These are phyloP conservation scores for Enchytraeus crypticus DNA, from an alignment of 2,888 invertebrate genomes.

Conservation along the genomic window DNA sequence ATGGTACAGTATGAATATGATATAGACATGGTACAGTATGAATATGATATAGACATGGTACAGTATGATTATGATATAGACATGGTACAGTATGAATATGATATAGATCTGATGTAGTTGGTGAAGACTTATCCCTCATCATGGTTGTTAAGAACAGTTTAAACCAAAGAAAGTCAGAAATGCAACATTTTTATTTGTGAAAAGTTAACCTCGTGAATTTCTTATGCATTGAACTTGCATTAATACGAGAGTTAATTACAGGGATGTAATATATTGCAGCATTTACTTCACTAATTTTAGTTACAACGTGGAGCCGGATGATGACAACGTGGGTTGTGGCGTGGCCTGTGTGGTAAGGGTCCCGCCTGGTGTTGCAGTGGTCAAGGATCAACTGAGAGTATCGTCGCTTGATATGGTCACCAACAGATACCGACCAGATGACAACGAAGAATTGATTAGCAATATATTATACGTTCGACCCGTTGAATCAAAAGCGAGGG, in stretches of 20 bases:
- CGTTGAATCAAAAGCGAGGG: no score
- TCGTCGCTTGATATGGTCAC: not conserved
- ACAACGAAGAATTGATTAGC: constrained; percentile 2
- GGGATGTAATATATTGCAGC: not conserved
- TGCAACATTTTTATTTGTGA: not conserved
- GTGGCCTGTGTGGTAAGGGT: not conserved
- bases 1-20: no score
- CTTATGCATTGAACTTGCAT: no score
- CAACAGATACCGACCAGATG: not conserved
- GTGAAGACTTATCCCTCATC: no score
- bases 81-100: no score
- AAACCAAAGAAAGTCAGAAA: no score
- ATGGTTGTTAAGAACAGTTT: no score
- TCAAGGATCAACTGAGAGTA: not conserved
- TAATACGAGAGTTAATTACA: not conserved
- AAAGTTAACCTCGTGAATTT: no score
- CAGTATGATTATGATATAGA: no score
- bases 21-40: no score
- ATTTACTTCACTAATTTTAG: not conserved
- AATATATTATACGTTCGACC: not conserved
- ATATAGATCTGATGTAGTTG: no score
- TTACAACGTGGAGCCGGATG: not conserved
- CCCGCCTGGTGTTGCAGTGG: not conserved
- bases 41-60: no score
- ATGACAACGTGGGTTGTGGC: not conserved